These are phyloP conservation scores for Anser cygnoides DNA, from an alignment of 2,113 vertebrate species.

Conservation along the genomic window DNA sequence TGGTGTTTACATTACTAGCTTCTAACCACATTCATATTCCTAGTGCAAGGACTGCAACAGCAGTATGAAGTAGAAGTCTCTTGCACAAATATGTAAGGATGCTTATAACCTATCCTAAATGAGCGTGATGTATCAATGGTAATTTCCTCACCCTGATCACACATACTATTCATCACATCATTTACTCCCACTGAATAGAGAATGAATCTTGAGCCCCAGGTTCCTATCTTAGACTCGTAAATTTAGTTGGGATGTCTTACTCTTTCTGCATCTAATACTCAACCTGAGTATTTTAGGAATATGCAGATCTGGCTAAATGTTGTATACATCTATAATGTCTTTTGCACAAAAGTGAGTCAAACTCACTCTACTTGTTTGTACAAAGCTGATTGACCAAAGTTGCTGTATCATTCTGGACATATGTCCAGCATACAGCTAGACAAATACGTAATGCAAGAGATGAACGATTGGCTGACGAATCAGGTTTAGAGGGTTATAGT, in stretches of 20 bases:
- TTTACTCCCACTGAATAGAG: neutral
- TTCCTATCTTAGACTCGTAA: neutral
- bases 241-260: neutral
- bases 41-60: neutral
- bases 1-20: accelerated
- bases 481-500: too few relatives aligned
- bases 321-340: neutral
- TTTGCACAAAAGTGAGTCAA: neutral
- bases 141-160: neutral
- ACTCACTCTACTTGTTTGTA: neutral
- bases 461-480: too few relatives aligned
- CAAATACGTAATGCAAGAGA: too few relatives aligned
- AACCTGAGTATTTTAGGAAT: neutral
- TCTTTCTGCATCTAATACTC: neutral
- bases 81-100: neutral
- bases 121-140: neutral
- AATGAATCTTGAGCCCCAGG: neutral
- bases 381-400: neutral
- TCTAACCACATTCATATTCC: neutral
- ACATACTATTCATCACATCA: accelerated
- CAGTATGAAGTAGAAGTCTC: neutral
- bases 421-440: too few relatives aligned
- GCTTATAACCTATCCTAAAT: neutral
- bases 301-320: neutral
- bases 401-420: neutral